Evolutionary conservation across 2,797 vertebrate genomes (phyloP).

Genomic region (Sebastes umbrosus): DNA sequence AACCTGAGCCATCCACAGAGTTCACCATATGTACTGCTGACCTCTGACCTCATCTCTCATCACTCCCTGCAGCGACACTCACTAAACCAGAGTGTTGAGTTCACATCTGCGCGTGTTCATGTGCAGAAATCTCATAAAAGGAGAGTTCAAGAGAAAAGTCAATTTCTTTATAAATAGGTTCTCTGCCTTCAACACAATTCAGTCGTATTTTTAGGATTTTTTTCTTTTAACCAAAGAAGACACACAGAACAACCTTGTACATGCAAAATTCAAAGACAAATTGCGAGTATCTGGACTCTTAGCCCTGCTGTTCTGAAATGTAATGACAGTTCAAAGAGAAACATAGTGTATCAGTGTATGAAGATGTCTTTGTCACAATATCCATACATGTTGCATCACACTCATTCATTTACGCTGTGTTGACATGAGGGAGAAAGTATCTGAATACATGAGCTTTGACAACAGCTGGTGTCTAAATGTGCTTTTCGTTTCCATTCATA

Average conservation of each 20-base stretch:
- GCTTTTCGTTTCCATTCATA: conserved; percentile 15
- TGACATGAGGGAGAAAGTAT: neutral
- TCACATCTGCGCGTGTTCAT: neutral
- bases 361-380: conserved; percentile 15
- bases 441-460: neutral
- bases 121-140: conserved; percentile 8
- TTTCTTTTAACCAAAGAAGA: conserved; percentile 10
- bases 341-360: neutral
- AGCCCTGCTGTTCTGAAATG: neutral
- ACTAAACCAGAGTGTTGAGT: conserved; percentile 13
- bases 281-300: neutral
- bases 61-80: conserved; percentile 37
- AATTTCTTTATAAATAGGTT: neutral
- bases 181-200: neutral
- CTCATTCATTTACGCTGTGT: neutral
- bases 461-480: neutral
- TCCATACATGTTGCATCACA: neutral
- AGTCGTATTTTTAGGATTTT: neutral
- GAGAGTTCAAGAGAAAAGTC: conserved; percentile 13
- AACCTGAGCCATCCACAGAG: conserved; percentile 27
- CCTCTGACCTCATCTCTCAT: conserved; percentile 65
- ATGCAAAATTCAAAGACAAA: neutral
- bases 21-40: conserved; percentile 58
- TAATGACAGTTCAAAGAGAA: conserved; percentile 12
- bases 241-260: neutral